Base-by-base conservation (phyloP, 2,797 vertebrate genomes). In the Anolis apletophallus region DNA sequence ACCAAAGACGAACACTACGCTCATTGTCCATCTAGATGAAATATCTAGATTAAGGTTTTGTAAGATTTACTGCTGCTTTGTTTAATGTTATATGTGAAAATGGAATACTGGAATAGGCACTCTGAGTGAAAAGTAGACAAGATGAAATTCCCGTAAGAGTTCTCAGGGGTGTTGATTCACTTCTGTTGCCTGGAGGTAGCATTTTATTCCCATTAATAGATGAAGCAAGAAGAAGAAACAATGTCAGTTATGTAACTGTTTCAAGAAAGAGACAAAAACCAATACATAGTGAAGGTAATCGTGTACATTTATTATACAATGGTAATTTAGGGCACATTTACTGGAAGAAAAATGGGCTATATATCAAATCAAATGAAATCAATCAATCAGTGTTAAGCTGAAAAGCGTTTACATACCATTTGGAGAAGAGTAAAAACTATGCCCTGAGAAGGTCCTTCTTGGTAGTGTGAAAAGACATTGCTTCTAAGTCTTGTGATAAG, bases 41-140 rank as follows among this genome's bases (percentile, higher is more conserved):
- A 68, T 29, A 10, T 52, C 67, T 54, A 19, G 16, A 34, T 32
- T 26, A 80, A 23, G 13, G 8, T 21, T 78, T 21, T 59, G 55
- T 59, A 36, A 36, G 32, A 34, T 57, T 78, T 57, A 34, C 23
- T 80, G 23, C 26, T 64, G 73, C 16, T 74, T 50, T 14, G 21
- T 74, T 23, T 52, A 23, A 46, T 64, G 64, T 80, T 36, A 46
- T 16, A 23, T 50, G 16, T 40, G 61, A 52, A 68, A 46, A 14
- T 19, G 29, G 40, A 81, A 81, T 81, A 68, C 26, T 67, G 17
- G 29, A 59, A 81, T 23, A 5, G 75, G 3, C 61, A 79, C 88
- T 83, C 87, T 83, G 83, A 86, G 81, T 36, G 52, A 11, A 81
- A 23, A 10, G 11, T 34, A 46, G 79, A 89, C 40, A 86, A 94